Evolutionary conservation across 2,797 vertebrate species (phyloP).

Genomic region (Chromis chromis): DNA sequence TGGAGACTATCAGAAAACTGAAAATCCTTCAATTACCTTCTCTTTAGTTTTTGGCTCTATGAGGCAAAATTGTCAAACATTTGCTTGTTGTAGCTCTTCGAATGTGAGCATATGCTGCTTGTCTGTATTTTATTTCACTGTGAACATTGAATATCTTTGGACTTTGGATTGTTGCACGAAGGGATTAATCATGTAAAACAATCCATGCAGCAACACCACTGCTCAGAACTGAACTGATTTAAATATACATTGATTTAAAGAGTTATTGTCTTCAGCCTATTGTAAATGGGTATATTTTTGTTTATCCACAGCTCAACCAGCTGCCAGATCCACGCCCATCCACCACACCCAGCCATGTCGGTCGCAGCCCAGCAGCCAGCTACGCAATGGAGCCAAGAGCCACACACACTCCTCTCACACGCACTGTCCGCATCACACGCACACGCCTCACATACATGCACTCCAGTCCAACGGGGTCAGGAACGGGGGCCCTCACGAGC

Average conservation of each 20-base stretch:
- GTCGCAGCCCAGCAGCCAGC: conserved; percentile 80
- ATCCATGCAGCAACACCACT: not conserved
- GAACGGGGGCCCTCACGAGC: conserved; percentile 74
- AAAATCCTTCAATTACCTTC: too few species aligned
- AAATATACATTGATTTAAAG: not conserved
- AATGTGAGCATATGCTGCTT: not conserved
- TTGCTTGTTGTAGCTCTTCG: too few species aligned
- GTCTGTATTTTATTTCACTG: not conserved
- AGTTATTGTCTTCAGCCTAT: not conserved
- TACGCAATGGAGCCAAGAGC: conserved; percentile 84
- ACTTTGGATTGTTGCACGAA: too few species aligned
- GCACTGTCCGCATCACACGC: conserved; percentile 73
- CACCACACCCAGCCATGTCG: conserved; percentile 76
- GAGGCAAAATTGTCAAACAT: too few species aligned
- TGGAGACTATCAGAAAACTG: too few species aligned
- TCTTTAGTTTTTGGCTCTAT: too few species aligned
- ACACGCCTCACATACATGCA: conserved; percentile 65
- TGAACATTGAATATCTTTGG: too few species aligned
- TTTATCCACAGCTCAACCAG: conserved; percentile 88
- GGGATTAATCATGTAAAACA: too few species aligned
- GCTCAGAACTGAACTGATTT: conserved; percentile 1
- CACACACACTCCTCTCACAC: conserved; percentile 64
- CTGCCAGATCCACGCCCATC: conserved; percentile 79
- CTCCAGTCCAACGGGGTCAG: conserved; percentile 78
- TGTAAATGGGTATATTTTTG: conserved; percentile 33